A percentile compares a stretch with the other conserved stretches of the same genome.
Conservation (phyloP, 2,113 vertebrate species). For the Thalassoma bifasciatum region DNA sequence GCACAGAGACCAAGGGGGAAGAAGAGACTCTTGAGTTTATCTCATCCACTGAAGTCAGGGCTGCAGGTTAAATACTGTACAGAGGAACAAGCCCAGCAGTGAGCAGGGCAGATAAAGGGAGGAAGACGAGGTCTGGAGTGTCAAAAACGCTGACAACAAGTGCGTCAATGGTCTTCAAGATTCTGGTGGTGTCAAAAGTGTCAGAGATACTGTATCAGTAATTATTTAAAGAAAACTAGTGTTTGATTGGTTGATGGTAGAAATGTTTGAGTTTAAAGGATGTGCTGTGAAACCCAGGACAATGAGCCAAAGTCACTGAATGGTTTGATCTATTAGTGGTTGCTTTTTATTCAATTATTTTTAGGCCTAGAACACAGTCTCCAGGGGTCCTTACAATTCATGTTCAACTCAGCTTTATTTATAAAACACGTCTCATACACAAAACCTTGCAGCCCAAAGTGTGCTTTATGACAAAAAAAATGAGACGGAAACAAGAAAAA, state of each 20-base stretch:
- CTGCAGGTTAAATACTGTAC: slow-evolving; percentile 57
- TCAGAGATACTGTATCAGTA: not conserved
- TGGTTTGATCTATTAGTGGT: no score
- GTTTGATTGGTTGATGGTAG: not conserved
- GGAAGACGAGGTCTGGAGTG: not conserved
- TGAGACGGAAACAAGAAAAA: no score
- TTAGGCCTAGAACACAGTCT: no score
- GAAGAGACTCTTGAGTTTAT: slow-evolving; percentile 44
- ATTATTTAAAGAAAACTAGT: no score
- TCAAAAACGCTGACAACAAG: slow-evolving; percentile 20
- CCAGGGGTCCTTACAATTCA: no score
- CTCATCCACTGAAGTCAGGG: slow-evolving; percentile 26
- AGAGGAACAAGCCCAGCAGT: slow-evolving; percentile 22
- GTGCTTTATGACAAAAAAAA: no score
- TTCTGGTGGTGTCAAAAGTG: not conserved
- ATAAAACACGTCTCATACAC: no score
- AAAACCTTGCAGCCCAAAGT: no score
- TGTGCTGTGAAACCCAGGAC: not conserved
- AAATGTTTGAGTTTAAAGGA: no score
- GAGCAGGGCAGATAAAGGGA: slow-evolving; percentile 5
- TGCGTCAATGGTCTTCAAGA: not conserved
- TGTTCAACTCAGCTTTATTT: no score
- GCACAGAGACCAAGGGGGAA: slow-evolving; percentile 19
- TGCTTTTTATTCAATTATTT: no score
- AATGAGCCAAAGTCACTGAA: not conserved